Conservation (phyloP, 2,113 vertebrate genomes). For the Heterotilapia buettikoferi region DNA sequence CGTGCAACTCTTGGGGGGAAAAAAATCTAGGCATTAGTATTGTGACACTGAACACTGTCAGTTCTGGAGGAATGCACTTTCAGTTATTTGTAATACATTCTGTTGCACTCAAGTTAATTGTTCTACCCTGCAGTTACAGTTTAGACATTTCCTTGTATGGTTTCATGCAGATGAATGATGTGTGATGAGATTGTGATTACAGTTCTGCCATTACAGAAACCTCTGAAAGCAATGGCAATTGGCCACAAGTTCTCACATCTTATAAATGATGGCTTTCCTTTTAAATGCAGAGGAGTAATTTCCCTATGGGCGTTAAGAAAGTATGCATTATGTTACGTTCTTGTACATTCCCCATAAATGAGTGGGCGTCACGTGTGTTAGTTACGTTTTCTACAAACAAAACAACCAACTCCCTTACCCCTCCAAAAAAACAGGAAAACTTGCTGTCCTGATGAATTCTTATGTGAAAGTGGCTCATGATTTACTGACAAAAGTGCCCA, state of each 20-base stretch:
- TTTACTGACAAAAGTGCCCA: background rate
- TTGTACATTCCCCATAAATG: background rate
- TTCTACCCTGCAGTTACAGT: background rate
- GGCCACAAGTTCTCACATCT: background rate
- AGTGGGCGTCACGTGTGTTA: background rate
- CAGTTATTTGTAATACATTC: background rate
- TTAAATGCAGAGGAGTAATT: background rate
- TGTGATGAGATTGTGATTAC: background rate
- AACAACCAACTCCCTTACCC: background rate
- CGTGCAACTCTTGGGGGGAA: background rate
- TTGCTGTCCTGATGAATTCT: background rate
- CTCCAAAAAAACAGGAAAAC: background rate
- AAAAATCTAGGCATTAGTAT: background rate
- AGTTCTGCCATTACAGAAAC: background rate
- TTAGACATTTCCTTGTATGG: background rate
- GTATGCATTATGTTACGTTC: background rate
- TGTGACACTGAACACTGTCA: background rate
- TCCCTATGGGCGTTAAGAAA: accelerated
- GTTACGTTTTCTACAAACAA: background rate
- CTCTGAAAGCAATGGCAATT: background rate
- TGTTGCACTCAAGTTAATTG: background rate
- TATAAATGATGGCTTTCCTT: background rate
- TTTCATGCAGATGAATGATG: background rate
- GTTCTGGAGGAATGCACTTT: background rate
- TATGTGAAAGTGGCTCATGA: background rate